Percentiles rank a stretch among this genome's conserved stretches.
phyloP scores from a whole-genome alignment of 2,113 vertebrate genomes.

The Cryptotis parvus region DNA sequence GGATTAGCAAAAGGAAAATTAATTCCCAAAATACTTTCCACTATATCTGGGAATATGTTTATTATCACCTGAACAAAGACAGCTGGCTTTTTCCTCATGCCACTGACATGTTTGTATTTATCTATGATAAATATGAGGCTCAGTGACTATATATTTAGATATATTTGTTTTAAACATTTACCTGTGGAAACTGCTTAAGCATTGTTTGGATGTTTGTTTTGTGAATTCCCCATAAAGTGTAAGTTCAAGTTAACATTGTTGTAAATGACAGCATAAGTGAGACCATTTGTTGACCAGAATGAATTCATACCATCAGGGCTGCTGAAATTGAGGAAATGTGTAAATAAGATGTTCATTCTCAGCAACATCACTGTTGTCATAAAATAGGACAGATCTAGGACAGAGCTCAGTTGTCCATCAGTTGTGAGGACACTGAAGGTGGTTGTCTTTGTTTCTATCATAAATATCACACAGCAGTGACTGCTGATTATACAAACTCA shows the following conservation, averaged over 20 bases:
- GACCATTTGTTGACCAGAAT: slow-evolving; percentile 50
- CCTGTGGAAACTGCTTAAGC: slow-evolving; percentile 78
- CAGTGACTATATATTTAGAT: slow-evolving; percentile 81
- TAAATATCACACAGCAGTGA: neutral
- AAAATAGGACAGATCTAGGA: neutral
- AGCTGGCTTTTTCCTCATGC: slow-evolving; percentile 72
- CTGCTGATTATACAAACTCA: neutral
- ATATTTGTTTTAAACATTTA: slow-evolving; percentile 89
- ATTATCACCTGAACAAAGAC: slow-evolving; percentile 84
- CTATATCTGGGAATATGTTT: slow-evolving; percentile 81
- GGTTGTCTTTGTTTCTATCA: neutral
- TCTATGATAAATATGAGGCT: slow-evolving; percentile 78
- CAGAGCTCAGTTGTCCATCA: neutral
- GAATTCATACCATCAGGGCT: slow-evolving; percentile 24
- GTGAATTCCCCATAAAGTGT: slow-evolving; percentile 71
- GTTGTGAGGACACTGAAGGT: neutral
- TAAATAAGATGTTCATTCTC: neutral
- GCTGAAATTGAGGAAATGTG: neutral
- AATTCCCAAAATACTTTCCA: slow-evolving; percentile 69
- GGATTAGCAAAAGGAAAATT: slow-evolving; percentile 75
- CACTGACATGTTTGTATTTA: slow-evolving; percentile 81
- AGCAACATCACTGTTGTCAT: neutral
- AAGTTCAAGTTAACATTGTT: slow-evolving; percentile 44
- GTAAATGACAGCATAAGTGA: slow-evolving; percentile 63
- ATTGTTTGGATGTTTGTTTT: slow-evolving; percentile 80